Evolutionary conservation across 2,797 vertebrate species (phyloP).

Genomic region (Nyctalus aviator): DNA sequence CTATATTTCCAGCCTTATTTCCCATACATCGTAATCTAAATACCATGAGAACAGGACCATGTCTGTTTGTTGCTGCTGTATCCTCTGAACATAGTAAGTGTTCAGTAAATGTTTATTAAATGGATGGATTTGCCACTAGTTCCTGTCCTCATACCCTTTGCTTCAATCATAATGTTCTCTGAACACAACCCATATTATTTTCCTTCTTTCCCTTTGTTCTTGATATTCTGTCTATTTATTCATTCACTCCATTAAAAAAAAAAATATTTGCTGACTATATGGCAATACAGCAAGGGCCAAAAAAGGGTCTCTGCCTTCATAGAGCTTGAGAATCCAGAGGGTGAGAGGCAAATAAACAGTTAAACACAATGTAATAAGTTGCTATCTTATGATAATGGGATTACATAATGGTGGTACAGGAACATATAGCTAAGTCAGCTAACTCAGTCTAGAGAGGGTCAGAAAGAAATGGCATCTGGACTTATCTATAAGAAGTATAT

Average conservation of each 20-base stretch:
- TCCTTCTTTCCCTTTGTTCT: background rate
- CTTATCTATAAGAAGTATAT: background rate
- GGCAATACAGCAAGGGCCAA: constrained; percentile 3
- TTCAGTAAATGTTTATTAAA: background rate
- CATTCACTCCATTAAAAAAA: constrained; percentile 27
- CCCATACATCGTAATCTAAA: background rate
- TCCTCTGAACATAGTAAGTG: background rate
- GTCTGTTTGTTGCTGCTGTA: background rate
- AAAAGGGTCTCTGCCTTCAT: constrained; percentile 14
- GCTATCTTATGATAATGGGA: background rate
- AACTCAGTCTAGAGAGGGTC: background rate
- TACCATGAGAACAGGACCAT: background rate
- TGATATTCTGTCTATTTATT: background rate
- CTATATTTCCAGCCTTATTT: constrained; percentile 7
- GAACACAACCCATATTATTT: background rate
- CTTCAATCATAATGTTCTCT: background rate
- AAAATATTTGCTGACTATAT: background rate
- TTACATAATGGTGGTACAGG: background rate
- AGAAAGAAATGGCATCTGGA: constrained; percentile 8
- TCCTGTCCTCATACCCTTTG: background rate
- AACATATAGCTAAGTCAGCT: background rate
- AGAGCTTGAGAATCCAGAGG: background rate
- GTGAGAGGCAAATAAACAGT: background rate
- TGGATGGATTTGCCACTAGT: background rate
- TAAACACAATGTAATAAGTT: background rate